Base-by-base conservation (phyloP, 2,888 invertebrate species). In the Rotaria socialis region DNA sequence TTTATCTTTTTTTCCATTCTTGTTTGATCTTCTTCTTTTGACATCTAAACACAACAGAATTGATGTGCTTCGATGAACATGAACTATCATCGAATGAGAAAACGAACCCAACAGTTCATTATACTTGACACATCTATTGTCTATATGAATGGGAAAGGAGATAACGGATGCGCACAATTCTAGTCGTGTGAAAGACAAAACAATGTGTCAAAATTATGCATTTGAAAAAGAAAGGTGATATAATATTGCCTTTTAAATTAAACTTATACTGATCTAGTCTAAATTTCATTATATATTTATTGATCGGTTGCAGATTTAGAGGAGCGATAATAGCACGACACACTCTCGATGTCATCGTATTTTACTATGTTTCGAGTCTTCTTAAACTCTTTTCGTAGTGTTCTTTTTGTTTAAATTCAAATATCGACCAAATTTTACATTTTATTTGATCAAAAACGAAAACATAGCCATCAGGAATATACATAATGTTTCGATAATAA, bases 41-140 rank as follows among this genome's bases (percentile, higher is more conserved):
- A 67, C 67, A 67, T 35, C 67, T 67, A 67, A 67, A 67, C 67
- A 67, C 67, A 67, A 67, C 67, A 67, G 67, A 67, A 67, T 67
- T 67, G 67, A 67, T 67, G 67, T 35, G 67, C 67, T 35, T 67
- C 67, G 35, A 41, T 67, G 67, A 67, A 67, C 67, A 67, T 67
- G 67, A 67, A 67, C 67, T 67, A 41, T 67, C 27, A 41, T 67
- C 27, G 14, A 67, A 56, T 56, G 2, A 56, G 24, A 56, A 8
- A 56, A 24, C 4, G 0, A 67, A 67, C 7, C 35, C 67, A 67
- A 35, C 10, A 67, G 67, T 67, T 67, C 67, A 67, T 67, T 67
- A 67, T 35, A 35, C 10, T 41, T 67, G 67, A 67, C 67, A 67
- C 67, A 35, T 67, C 67, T 67, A 67, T 67, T 67, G 67, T 67